Evolutionary conservation across 1,140 invertebrate genomes (phyloP).

Genomic region (Agraylea sexmaculata): DNA sequence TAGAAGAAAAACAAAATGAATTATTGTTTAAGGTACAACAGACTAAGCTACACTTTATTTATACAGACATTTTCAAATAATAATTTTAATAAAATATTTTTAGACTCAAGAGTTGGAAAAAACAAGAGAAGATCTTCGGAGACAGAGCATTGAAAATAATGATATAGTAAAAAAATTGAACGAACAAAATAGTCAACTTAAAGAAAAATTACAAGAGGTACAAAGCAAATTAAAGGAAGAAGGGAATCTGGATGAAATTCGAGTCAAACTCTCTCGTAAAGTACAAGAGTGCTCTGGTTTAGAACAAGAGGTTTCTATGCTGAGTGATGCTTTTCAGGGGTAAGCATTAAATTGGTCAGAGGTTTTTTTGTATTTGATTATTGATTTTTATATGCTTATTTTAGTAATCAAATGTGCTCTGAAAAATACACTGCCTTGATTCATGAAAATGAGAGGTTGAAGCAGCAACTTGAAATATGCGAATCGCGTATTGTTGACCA

Average conservation of each 20-base stretch:
- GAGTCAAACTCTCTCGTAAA: slow-evolving; percentile 20
- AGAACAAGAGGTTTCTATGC: slow-evolving; percentile 26
- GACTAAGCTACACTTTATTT: too few species aligned
- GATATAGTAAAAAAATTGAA: slow-evolving; percentile 39
- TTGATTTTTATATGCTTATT: background rate
- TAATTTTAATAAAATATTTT: slow-evolving; percentile 1
- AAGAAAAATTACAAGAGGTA: slow-evolving; percentile 31
- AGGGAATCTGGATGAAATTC: slow-evolving; percentile 17
- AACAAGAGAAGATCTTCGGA: slow-evolving; percentile 29
- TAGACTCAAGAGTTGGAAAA: slow-evolving; percentile 37
- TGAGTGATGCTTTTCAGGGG: slow-evolving; percentile 30
- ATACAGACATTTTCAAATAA: background rate
- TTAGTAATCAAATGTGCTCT: background rate
- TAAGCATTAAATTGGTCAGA: slow-evolving; percentile 14
- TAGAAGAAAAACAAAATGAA: slow-evolving; percentile 39
- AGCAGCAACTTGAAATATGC: slow-evolving; percentile 28
- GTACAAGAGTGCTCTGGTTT: slow-evolving; percentile 29
- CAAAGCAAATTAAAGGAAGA: slow-evolving; percentile 17
- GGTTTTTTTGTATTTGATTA: slow-evolving; percentile 6
- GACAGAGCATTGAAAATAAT: slow-evolving; percentile 36
- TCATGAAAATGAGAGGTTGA: slow-evolving; percentile 28
- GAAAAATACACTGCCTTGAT: slow-evolving; percentile 1
- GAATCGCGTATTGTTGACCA: slow-evolving; percentile 30
- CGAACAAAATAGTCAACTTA: slow-evolving; percentile 37
- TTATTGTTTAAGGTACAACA: slow-evolving; percentile 36